These are phyloP conservation scores for Apantesis nais DNA, from an alignment of 2,888 invertebrate genomes.

Conservation along the genomic window DNA sequence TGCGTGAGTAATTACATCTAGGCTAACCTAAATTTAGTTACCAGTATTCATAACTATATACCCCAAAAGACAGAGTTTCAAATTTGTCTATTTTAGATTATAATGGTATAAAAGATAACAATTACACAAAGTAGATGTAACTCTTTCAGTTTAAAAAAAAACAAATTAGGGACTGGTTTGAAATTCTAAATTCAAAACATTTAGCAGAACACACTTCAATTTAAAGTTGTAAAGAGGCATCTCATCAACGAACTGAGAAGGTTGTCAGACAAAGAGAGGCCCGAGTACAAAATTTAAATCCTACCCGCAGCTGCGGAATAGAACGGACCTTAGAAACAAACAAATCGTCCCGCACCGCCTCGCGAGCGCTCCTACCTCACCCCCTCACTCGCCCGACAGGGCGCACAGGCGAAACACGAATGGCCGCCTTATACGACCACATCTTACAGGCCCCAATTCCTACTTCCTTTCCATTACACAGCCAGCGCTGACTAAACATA, in stretches of 20 bases:
- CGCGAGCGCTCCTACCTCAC: constrained; percentile 34
- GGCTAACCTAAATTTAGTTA: neutral
- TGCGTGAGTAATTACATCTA: neutral
- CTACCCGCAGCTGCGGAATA: constrained; percentile 77
- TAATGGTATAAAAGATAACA: neutral
- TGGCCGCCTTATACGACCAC: constrained; percentile 82
- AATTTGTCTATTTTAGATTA: neutral
- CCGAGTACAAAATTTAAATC: constrained; percentile 77
- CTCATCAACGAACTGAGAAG: constrained; percentile 77
- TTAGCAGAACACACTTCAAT: constrained; percentile 71
- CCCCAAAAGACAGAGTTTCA: neutral
- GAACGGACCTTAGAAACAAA: constrained; percentile 81
- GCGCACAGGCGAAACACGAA: constrained; percentile 56
- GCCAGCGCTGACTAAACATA: constrained; percentile 84
- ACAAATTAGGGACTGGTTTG: constrained; percentile 35
- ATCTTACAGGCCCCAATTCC: constrained; percentile 85
- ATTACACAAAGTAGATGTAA: constrained; percentile 26
- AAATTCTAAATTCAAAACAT: constrained; percentile 52
- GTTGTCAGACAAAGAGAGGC: constrained; percentile 72
- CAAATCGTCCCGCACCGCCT: constrained; percentile 70
- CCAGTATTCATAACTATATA: neutral
- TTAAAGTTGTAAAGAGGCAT: constrained; percentile 78
- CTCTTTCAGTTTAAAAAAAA: constrained; percentile 33
- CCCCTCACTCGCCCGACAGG: constrained; percentile 37
- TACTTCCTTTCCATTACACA: constrained; percentile 85